Evolutionary conservation across 2,888 invertebrate genomes (phyloP), one percentile per base, ranked within the genome.

Genomic region (Hemithea aestivaria): DNA sequence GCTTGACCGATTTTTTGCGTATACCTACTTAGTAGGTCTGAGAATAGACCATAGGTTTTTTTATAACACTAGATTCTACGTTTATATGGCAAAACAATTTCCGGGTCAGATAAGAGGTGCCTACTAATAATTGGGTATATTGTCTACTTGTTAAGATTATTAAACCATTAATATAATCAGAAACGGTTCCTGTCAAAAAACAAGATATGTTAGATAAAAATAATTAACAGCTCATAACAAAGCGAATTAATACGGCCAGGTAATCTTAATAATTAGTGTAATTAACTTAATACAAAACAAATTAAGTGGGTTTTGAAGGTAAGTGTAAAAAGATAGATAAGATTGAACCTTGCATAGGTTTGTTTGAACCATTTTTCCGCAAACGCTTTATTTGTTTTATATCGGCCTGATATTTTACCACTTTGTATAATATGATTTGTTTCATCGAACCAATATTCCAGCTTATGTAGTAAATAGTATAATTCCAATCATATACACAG

Each of bases 241-340:
- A 40, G 27, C 23, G 31, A 30, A 33, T 26, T 27, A 33, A 23
- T 27, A 33, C 26, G 16, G 6, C 22, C 23, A 22, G n/a, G n/a
- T n/a, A 33, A 37, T 37, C 36, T 29, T 30, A 29, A 29, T 25
- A 33, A 32, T 36, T 28, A 27, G 10, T 36, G 28, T 28, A 32
- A 36, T 41, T 35, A 28, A 27, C 22, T 35, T 10, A 40, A 27
- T 9, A 25, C 20, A 9, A 9, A 10, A 11, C n/a, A 20, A 27
- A 23, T 16, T 16, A 16, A 4, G 16, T 16, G 5, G 16, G 16
- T 16, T 16, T 16, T n/a, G n/a, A n/a, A n/a, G 16, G 5, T 16
- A 5, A 2, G 5, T 16, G 16, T 16, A 16, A 16, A 16, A 16
- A 16, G 5, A 16, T 16, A 6, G 11, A 23, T n/a, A 16, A 20